Base-by-base conservation (phyloP, 2,888 invertebrate species). In the Meliscaeva auricollis region DNA sequence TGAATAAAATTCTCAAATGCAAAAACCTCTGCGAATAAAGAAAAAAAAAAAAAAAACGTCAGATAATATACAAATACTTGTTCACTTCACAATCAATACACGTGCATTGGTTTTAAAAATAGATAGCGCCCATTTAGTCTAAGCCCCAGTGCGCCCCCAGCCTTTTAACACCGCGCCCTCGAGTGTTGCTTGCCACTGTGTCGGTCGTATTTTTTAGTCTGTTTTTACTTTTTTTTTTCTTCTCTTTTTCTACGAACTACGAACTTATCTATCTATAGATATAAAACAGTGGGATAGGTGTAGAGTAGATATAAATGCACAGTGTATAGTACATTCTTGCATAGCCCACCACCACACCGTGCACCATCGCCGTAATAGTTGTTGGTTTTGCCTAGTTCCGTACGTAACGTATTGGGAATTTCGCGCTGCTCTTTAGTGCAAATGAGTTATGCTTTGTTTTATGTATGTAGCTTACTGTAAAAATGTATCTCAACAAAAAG, bases 41-140 rank as follows among this genome's bases (percentile, higher is more conserved):
- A 35, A 9, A 1, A 35, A 9, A 35, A 35, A 9, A 9, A 6
- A 8, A 35, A 35, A 35, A 79, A 66, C 64, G 68, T 74, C 74
- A 83, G 74, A 78, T 46, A 66, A 58, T 8, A 32, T 26, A 74
- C 74, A 17, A 80, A 80, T 68, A 84, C 84, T 56, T 46, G 22
- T 56, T 54, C 50, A 77, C 48, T 44, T 46, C 60, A 35, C 72
- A 81, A 85, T 85, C 81, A 85, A 85, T 85, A 81, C 85, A 80
- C 72, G 76, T 85, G 77, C 85, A 85, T 60, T 84, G 76, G 81
- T 48, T 85, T 81, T 81, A 85, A 85, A 85, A 85, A 85, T 85
- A 85, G 85, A 81, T 80, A 77, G 76, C 85, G 76, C 85, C 85
- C 81, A 81, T 76, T 80, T 72, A 72, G 80, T 69, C 75, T 84